A percentile compares a stretch with the other conserved stretches of the same genome.
Evolutionary conservation across 2,888 invertebrate species (phyloP).

Genomic region (Drosophila fulvimacula): DNA sequence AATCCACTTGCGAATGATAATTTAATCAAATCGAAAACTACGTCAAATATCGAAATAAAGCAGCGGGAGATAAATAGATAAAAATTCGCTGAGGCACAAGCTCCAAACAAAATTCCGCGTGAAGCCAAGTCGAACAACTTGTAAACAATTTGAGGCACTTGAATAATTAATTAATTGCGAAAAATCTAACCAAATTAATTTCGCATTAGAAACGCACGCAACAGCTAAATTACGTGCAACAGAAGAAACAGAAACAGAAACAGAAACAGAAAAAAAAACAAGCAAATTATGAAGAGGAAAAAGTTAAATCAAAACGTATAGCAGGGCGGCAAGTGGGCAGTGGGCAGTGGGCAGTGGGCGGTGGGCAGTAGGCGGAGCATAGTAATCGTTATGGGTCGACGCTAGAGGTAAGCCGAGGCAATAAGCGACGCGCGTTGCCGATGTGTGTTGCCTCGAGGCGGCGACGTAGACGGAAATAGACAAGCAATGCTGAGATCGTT

Average conservation of each 20-base stretch:
- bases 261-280: slow-evolving; percentile 29
- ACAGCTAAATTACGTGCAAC: slow-evolving; percentile 35
- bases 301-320: slow-evolving; percentile 53
- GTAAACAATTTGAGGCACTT: slow-evolving; percentile 70
- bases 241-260: neutral
- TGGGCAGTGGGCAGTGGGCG: neutral
- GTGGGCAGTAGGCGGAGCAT: neutral
- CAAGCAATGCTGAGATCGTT: slow-evolving; percentile 69
- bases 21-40: slow-evolving; percentile 76
- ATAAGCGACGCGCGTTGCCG: slow-evolving; percentile 15
- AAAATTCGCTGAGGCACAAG: slow-evolving; percentile 59
- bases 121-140: slow-evolving; percentile 49
- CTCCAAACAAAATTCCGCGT: slow-evolving; percentile 34
- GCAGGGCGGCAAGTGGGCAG: neutral
- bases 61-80: slow-evolving; percentile 80
- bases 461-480: slow-evolving; percentile 67
- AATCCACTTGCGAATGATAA: slow-evolving; percentile 53
- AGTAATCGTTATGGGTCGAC: slow-evolving; percentile 30
- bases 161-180: slow-evolving; percentile 77
- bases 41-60: slow-evolving; percentile 76
- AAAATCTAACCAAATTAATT: slow-evolving; percentile 75
- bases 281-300: slow-evolving; percentile 61
- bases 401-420: slow-evolving; percentile 43
- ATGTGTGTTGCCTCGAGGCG: slow-evolving; percentile 33
- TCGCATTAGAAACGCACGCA: slow-evolving; percentile 67